Evolutionary conservation across 2,797 vertebrate genomes (phyloP).

Genomic region (Moxostoma hubbsi): DNA sequence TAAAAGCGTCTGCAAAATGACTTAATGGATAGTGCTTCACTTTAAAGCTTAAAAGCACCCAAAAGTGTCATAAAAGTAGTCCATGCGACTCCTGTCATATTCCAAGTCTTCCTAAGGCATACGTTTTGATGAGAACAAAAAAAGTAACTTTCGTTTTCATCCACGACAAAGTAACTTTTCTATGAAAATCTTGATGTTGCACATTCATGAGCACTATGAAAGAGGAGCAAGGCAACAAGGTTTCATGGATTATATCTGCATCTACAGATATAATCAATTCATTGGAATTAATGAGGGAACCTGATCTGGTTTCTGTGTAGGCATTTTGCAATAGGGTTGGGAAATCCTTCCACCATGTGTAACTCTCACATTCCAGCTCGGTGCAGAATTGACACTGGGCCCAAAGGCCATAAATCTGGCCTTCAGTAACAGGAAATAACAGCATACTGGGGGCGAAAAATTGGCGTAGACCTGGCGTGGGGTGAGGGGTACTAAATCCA

Average conservation of each 20-base stretch:
- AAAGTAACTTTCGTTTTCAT: too few relatives aligned
- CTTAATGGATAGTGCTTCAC: too few relatives aligned
- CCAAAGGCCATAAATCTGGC: slow-evolving; percentile 60
- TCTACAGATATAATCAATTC: background rate
- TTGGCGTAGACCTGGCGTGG: slow-evolving; percentile 1
- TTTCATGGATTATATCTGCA: background rate
- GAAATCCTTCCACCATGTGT: slow-evolving; percentile 47
- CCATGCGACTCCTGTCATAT: too few relatives aligned
- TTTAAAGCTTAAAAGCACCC: too few relatives aligned
- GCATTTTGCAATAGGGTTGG: background rate
- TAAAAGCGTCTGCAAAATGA: too few relatives aligned
- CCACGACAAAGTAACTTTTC: too few relatives aligned
- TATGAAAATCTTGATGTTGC: too few relatives aligned
- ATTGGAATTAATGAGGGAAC: slow-evolving; percentile 21
- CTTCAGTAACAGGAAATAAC: slow-evolving; percentile 54
- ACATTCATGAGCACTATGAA: too few relatives aligned
- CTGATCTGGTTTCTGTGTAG: background rate
- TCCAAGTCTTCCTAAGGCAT: too few relatives aligned
- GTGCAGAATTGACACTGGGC: slow-evolving; percentile 53
- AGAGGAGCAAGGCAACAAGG: background rate
- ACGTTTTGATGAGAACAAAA: too few relatives aligned
- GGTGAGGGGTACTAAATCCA: slow-evolving; percentile 16
- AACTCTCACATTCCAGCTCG: slow-evolving; percentile 53
- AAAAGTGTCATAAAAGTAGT: too few relatives aligned
- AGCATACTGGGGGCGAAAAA: background rate